Evolutionary conservation across 2,888 invertebrate species (phyloP).

Genomic region (Ormia ochracea): DNA sequence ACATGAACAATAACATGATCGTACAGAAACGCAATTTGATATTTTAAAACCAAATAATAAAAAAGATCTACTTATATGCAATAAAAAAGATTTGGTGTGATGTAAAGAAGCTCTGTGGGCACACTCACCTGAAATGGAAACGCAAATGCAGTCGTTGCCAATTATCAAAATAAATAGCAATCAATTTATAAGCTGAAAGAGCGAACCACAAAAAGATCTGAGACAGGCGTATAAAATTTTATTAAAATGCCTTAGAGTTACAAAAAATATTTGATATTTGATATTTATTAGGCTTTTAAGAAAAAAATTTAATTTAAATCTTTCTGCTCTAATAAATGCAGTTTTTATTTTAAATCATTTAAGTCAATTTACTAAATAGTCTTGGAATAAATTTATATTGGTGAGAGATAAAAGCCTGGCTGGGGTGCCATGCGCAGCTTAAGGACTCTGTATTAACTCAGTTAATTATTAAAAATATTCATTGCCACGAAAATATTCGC

Average conservation of each 20-base stretch:
- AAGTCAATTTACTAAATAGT: constrained; percentile 53
- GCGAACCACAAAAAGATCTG: background rate
- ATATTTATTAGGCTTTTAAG: constrained; percentile 65
- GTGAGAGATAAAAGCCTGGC: background rate
- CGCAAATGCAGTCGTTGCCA: constrained; percentile 65
- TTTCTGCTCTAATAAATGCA: background rate
- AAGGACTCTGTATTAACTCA: too few species aligned
- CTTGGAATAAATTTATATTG: background rate
- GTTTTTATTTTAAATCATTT: background rate
- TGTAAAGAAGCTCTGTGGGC: constrained; percentile 49
- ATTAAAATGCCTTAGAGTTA: constrained; percentile 28
- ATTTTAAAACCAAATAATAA: constrained; percentile 26
- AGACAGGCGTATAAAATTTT: constrained; percentile 52
- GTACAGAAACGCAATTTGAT: constrained; percentile 48
- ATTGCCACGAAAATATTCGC: too few species aligned
- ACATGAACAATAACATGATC: constrained; percentile 17
- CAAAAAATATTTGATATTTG: constrained; percentile 61
- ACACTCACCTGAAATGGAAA: constrained; percentile 26
- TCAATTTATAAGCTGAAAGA: constrained; percentile 66
- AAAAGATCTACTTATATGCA: too few species aligned
- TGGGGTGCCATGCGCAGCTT: too few species aligned
- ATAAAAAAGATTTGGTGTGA: constrained; percentile 42
- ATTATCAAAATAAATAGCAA: constrained; percentile 72
- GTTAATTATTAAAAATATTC: too few species aligned
- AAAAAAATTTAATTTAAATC: constrained; percentile 59